Evolutionary conservation across 2,888 invertebrate species (phyloP).

Genomic region (Parthenolecanium corni): DNA sequence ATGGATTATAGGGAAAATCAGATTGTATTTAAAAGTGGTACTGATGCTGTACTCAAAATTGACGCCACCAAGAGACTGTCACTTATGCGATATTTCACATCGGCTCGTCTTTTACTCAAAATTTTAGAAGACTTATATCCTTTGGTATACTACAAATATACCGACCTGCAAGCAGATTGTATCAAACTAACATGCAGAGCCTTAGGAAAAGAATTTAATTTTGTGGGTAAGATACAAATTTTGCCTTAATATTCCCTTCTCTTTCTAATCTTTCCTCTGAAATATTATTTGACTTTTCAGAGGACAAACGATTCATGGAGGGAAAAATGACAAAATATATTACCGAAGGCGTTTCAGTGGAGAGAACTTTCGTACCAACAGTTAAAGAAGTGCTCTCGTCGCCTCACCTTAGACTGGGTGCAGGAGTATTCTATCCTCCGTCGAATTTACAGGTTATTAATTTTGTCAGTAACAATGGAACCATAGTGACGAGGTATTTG

Average conservation of each 20-base stretch:
- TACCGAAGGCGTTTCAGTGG: constrained; percentile 42
- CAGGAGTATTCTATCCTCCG: constrained; percentile 71
- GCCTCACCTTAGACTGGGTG: constrained; percentile 52
- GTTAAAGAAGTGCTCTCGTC: constrained; percentile 44
- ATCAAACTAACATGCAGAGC: constrained; percentile 53
- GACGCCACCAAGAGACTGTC: constrained; percentile 48
- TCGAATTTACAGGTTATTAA: constrained; percentile 51
- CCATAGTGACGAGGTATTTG: too few species aligned
- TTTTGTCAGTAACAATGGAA: constrained; percentile 37
- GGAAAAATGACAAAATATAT: constrained; percentile 50
- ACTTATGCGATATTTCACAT: constrained; percentile 66
- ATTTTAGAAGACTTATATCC: constrained; percentile 52
- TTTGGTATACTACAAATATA: constrained; percentile 58
- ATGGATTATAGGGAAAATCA: not conserved
- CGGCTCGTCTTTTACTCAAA: constrained; percentile 63
- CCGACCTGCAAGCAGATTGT: constrained; percentile 52
- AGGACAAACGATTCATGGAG: not conserved
- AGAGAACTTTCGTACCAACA: constrained; percentile 45
- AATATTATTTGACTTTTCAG: not conserved
- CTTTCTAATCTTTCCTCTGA: not conserved
- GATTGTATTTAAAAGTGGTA: not conserved
- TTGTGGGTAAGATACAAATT: too few species aligned
- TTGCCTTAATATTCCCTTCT: not conserved
- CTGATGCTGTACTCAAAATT: constrained; percentile 38
- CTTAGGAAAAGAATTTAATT: constrained; percentile 41